These are phyloP conservation scores for Hetaerina titia DNA, from an alignment of 2,888 invertebrate species.

Conservation along the genomic window DNA sequence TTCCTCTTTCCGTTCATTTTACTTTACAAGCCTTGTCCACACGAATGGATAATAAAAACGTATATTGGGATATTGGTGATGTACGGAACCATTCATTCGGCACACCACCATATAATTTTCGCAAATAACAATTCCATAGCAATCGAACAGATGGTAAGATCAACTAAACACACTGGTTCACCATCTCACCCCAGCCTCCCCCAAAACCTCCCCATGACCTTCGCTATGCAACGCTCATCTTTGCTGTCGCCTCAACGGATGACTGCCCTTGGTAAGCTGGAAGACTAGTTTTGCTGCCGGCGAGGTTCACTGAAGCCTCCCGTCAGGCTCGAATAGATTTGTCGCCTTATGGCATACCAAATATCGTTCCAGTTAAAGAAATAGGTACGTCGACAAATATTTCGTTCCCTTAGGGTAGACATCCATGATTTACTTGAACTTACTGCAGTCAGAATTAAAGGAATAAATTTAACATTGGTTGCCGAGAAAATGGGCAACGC, in stretches of 20 bases:
- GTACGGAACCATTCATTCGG: too few species aligned
- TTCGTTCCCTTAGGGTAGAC: too few species aligned
- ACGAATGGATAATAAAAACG: too few species aligned
- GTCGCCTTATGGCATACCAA: constrained; percentile 39
- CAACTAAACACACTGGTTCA: not conserved
- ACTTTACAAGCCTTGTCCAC: too few species aligned
- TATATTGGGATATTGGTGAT: too few species aligned
- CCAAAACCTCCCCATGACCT: not conserved
- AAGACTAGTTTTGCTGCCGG: constrained; percentile 42
- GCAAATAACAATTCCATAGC: too few species aligned
- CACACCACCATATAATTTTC: too few species aligned
- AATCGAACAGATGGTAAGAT: too few species aligned
- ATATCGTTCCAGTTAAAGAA: constrained; percentile 19
- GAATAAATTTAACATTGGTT: too few species aligned
- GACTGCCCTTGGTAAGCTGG: constrained; percentile 32
- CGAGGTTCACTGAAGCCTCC: constrained; percentile 31
- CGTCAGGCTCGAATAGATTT: not conserved
- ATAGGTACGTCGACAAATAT: not conserved
- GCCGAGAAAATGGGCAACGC: not conserved
- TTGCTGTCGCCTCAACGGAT: not conserved
- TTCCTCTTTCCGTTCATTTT: too few species aligned
- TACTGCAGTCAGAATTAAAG: too few species aligned
- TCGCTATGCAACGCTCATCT: not conserved
- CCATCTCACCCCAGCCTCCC: not conserved
- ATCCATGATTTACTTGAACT: too few species aligned